Conservation (phyloP, 1,140 invertebrate genomes). For the Cyrtorhinus lividipennis region DNA sequence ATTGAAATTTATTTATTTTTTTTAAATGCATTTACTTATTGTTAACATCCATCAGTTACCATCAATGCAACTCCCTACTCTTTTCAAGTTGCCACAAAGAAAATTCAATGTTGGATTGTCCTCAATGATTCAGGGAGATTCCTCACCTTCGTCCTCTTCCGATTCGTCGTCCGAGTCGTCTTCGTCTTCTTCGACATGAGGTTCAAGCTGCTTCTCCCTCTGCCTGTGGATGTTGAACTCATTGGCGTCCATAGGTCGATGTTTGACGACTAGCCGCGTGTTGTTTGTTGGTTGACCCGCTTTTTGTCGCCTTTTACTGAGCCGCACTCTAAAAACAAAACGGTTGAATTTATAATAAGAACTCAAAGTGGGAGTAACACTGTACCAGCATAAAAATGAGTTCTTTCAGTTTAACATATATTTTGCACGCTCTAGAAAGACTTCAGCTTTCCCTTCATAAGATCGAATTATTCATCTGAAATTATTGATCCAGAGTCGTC, state of each 20-base stretch:
- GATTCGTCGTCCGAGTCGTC: constrained; percentile 39
- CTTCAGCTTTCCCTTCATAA: background rate
- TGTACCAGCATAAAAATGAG: background rate
- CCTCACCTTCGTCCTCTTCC: constrained; percentile 16
- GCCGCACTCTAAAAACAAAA: constrained; percentile 47
- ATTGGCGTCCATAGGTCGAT: constrained; percentile 68
- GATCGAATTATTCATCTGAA: background rate
- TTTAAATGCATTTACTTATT: background rate
- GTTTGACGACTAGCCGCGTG: constrained; percentile 75
- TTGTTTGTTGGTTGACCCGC: constrained; percentile 52
- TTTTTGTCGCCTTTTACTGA: constrained; percentile 78
- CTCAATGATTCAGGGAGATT: background rate
- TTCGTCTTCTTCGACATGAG: constrained; percentile 59
- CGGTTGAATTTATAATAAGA: background rate
- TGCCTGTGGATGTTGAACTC: constrained; percentile 78
- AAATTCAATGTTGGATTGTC: background rate
- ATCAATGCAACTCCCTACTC: background rate
- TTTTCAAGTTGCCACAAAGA: background rate
- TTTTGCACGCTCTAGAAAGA: background rate
- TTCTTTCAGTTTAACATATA: background rate
- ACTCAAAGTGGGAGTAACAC: background rate
- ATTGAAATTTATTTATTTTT: background rate
- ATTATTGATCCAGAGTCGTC: background rate
- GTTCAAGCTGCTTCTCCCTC: constrained; percentile 75
- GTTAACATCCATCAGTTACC: background rate